Conservation (phyloP, 2,113 vertebrate genomes). For the Zapus hudsonius region DNA sequence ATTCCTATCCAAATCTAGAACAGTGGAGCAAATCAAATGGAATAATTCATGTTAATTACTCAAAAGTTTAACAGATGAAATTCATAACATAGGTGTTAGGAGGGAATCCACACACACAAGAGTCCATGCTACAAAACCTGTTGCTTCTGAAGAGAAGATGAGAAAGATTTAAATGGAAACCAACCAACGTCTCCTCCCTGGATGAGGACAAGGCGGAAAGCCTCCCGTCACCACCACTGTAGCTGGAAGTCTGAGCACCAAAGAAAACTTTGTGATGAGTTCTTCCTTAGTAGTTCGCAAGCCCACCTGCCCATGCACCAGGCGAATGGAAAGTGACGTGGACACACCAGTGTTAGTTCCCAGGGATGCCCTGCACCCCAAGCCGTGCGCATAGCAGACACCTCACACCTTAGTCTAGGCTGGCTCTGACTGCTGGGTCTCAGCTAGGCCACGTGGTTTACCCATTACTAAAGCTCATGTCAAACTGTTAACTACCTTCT, state of each 20-base stretch:
- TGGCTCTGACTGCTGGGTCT: not conserved
- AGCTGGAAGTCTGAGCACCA: slow-evolving; percentile 67
- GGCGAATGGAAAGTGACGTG: accelerated
- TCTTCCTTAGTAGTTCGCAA: no score
- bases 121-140: not conserved
- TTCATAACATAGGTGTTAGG: not conserved
- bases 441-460: accelerated
- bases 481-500: accelerated
- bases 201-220: not conserved
- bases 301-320: not conserved
- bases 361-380: not conserved
- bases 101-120: not conserved
- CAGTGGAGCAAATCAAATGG: not conserved
- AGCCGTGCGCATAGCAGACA: not conserved
- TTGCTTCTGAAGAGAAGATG: not conserved
- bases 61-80: not conserved
- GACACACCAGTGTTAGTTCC: not conserved
- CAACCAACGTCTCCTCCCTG: slow-evolving; percentile 68
- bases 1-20: no score
- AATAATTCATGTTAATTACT: no score
- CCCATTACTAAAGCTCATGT: not conserved
- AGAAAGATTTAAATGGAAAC: slow-evolving; percentile 61
- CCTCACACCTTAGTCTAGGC: accelerated
- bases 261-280: not conserved
- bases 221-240: slow-evolving; percentile 40